Evolutionary conservation across 1,140 invertebrate genomes (phyloP).

Genomic region (Drosophila ficusphila): DNA sequence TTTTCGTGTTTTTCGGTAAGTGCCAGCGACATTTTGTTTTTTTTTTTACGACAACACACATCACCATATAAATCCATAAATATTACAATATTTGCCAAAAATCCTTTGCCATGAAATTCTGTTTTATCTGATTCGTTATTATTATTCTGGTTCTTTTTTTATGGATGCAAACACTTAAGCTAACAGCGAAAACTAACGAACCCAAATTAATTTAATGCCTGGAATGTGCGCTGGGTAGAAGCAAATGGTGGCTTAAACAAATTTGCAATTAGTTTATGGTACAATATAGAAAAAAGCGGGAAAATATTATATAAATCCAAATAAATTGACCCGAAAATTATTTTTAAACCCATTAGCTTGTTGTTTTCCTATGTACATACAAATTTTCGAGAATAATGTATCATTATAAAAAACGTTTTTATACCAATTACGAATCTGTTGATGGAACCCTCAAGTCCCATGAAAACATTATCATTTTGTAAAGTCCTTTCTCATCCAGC

Average conservation of each 20-base stretch:
- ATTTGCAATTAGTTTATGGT: not conserved
- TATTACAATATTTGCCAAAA: slow-evolving; percentile 46
- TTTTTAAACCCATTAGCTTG: not conserved
- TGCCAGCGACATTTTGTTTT: slow-evolving; percentile 13
- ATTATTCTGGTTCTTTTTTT: slow-evolving; percentile 22
- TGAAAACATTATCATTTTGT: slow-evolving; percentile 22
- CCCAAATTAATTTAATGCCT: slow-evolving; percentile 25
- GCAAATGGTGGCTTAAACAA: not conserved
- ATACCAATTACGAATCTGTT: not conserved
- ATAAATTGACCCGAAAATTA: not conserved
- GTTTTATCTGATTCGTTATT: slow-evolving; percentile 10
- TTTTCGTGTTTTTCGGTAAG: slow-evolving; percentile 15
- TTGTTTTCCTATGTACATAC: too few species aligned
- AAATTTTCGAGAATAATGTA: too few species aligned
- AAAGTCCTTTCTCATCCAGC: slow-evolving; percentile 6
- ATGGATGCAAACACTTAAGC: slow-evolving; percentile 25
- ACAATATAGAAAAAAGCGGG: not conserved
- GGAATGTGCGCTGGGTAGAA: slow-evolving; percentile 7
- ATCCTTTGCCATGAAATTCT: slow-evolving; percentile 28
- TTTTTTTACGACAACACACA: slow-evolving; percentile 43
- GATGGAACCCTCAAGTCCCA: not conserved
- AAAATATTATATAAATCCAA: not conserved
- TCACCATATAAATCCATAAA: slow-evolving; percentile 19
- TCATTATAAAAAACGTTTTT: not conserved
- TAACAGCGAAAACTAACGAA: slow-evolving; percentile 25